These are phyloP conservation scores for Peromyscus melanophrys DNA, from an alignment of 2,797 vertebrate species.

Conservation along the genomic window DNA sequence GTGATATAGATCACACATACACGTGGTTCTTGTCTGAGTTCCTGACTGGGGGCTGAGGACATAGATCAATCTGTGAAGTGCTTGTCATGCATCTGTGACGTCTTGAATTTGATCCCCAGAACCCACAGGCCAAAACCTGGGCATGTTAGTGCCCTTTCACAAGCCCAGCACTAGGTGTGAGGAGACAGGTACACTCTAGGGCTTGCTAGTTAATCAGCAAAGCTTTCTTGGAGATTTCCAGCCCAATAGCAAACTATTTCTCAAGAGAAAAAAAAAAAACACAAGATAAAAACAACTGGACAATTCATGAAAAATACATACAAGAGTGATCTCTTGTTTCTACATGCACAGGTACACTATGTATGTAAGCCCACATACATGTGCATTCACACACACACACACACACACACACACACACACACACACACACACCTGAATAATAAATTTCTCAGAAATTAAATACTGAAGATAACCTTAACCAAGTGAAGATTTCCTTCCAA, in stretches of 20 bases:
- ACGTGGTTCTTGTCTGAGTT: neutral
- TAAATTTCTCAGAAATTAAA: constrained; percentile 27
- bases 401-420: neutral
- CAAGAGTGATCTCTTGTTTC: neutral
- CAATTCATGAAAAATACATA: neutral
- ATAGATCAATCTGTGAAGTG: too few species aligned
- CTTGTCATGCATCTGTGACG: neutral
- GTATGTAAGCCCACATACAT: too few species aligned
- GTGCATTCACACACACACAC: neutral
- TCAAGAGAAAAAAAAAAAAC: neutral
- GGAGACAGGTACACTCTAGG: neutral
- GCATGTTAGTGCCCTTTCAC: too few species aligned
- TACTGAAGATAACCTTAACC: neutral
- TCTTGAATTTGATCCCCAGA: neutral
- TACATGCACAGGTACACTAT: neutral
- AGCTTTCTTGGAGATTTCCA: neutral
- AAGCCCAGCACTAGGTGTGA: too few species aligned
- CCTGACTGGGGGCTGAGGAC: accelerated
- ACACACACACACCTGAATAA: neutral
- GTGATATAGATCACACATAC: neutral
- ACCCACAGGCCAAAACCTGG: neutral
- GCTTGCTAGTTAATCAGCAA: neutral
- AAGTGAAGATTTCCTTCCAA: neutral
- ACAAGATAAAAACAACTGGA: neutral
- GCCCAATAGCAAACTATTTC: neutral